Evolutionary conservation across 2,888 invertebrate species (phyloP).

Genomic region (Myopa testacea): DNA sequence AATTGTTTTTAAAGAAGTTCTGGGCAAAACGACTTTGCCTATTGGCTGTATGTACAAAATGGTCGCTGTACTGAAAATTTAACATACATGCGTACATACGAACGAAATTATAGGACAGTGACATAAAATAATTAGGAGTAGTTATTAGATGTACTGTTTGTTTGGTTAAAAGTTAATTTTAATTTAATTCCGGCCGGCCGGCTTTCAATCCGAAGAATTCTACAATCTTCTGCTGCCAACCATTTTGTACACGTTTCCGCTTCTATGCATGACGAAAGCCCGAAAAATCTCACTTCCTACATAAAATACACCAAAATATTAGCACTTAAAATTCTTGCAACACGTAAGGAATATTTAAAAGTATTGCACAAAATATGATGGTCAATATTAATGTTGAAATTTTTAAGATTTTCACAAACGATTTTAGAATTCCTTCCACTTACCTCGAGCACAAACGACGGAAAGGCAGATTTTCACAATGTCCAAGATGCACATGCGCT

Average conservation of each 20-base stretch:
- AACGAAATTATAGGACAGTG: background rate
- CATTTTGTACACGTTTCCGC: slow-evolving; percentile 32
- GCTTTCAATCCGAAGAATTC: slow-evolving; percentile 26
- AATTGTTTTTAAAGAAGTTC: background rate
- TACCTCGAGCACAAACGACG: slow-evolving; percentile 68
- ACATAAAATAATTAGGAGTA: background rate
- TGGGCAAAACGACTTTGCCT: background rate
- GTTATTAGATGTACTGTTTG: background rate
- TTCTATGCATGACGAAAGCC: slow-evolving; percentile 13
- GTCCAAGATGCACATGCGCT: slow-evolving; percentile 62
- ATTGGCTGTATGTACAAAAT: background rate
- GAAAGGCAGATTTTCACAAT: slow-evolving; percentile 65
- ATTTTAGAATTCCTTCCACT: slow-evolving; percentile 63
- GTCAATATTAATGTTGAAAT: slow-evolving; percentile 49
- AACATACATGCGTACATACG: background rate
- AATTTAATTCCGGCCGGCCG: slow-evolving; percentile 46
- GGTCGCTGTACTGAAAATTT: slow-evolving; percentile 1
- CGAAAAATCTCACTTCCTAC: slow-evolving; percentile 23
- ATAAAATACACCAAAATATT: slow-evolving; percentile 41
- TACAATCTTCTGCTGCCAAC: slow-evolving; percentile 12
- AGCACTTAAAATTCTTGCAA: slow-evolving; percentile 41
- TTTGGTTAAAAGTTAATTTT: background rate
- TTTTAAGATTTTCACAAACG: slow-evolving; percentile 57
- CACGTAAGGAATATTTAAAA: slow-evolving; percentile 28
- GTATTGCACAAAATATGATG: slow-evolving; percentile 50